A percentile compares a stretch with the other conserved stretches of the same genome.
Conservation (phyloP, 1,140 invertebrate genomes). For the Brachionus asplanchnoidis region DNA sequence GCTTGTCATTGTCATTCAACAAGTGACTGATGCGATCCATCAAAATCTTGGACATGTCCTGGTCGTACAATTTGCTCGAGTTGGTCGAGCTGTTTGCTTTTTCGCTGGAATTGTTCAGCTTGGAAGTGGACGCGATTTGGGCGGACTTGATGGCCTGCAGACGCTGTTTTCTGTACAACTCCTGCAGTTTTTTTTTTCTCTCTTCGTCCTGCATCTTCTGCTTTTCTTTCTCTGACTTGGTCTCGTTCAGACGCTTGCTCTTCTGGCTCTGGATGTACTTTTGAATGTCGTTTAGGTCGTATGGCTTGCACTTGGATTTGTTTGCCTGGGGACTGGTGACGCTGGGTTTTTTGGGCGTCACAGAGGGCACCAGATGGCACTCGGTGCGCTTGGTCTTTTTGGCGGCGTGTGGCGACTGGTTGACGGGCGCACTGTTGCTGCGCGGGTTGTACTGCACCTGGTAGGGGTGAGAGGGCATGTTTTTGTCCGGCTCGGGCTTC, state of each 20-base stretch:
- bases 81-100: background rate
- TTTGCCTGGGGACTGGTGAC: background rate
- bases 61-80: background rate
- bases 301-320: background rate
- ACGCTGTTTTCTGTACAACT: constrained; percentile 7
- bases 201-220: constrained; percentile 23
- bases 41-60: constrained; percentile 36
- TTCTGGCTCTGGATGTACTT: constrained; percentile 39
- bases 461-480: background rate
- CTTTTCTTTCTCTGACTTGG: constrained; percentile 10
- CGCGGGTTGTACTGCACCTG: background rate
- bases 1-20: constrained; percentile 28
- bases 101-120: constrained; percentile 3
- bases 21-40: constrained; percentile 35
- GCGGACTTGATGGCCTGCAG: constrained; percentile 3
- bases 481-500: background rate
- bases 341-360: background rate
- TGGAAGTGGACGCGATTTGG: background rate
- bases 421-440: constrained; percentile 2
- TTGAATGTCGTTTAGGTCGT: constrained; percentile 25
- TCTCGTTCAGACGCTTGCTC: background rate
- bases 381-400: constrained; percentile 5
- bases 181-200: constrained; percentile 18
- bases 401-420: background rate
- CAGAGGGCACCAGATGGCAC: background rate